Conservation (phyloP, 2,797 vertebrate genomes). For the Sebastes matsubarae region DNA sequence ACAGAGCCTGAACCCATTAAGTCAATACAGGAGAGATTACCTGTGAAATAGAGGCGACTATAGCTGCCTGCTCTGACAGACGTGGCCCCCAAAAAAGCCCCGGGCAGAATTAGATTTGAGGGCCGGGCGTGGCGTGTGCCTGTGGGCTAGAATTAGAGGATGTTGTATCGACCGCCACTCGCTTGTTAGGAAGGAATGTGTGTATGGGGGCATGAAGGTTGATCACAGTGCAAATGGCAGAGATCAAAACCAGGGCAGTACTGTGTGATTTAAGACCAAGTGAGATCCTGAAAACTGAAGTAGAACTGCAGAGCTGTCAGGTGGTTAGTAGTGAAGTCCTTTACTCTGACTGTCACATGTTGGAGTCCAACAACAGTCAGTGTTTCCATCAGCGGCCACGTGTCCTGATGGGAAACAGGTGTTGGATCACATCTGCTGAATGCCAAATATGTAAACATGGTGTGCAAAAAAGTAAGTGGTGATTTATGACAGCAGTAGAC, state of each 20-base stretch:
- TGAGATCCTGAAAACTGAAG: neutral
- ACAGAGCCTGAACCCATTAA: slow-evolving; percentile 73
- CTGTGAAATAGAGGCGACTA: slow-evolving; percentile 66
- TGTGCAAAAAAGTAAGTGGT: neutral
- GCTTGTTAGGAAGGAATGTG: slow-evolving; percentile 51
- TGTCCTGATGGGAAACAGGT: neutral
- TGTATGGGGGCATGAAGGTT: neutral
- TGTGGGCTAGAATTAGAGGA: slow-evolving; percentile 63
- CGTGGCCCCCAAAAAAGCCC: slow-evolving; percentile 38
- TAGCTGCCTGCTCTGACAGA: slow-evolving; percentile 46
- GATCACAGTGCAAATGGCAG: slow-evolving; percentile 41
- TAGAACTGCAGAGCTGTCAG: neutral
- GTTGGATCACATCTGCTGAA: neutral
- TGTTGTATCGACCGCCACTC: slow-evolving; percentile 52
- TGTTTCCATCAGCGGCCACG: neutral
- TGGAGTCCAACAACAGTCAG: neutral
- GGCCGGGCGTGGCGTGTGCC: slow-evolving; percentile 42
- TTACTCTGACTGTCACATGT: slow-evolving; percentile 3
- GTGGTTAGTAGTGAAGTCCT: slow-evolving; percentile 4
- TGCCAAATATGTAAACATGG: neutral
- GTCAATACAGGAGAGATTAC: slow-evolving; percentile 76
- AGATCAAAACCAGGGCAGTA: slow-evolving; percentile 31
- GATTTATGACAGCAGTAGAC: neutral
- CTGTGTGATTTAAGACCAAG: slow-evolving; percentile 1
- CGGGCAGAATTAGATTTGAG: slow-evolving; percentile 65